Conservation (phyloP, 2,113 vertebrate species). For the Cryptomyrus ogoouensis region DNA sequence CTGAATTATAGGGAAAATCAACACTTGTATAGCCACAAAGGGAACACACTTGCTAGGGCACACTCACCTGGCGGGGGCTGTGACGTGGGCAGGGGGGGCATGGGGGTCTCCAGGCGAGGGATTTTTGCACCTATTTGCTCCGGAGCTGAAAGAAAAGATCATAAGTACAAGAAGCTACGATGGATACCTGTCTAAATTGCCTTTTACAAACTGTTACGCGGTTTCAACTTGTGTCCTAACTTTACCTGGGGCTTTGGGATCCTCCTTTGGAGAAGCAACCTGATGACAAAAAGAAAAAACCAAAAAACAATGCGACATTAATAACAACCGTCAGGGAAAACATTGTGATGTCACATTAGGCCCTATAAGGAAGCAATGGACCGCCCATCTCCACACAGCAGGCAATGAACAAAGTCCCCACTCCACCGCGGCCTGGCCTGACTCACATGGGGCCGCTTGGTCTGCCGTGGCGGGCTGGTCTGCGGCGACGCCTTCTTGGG, state of each 20-base stretch:
- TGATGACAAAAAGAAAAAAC: constrained; percentile 41
- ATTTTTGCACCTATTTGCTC: constrained; percentile 88
- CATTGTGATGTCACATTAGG: not conserved
- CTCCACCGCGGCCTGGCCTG: not conserved
- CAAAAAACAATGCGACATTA: not conserved
- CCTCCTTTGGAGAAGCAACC: constrained; percentile 88
- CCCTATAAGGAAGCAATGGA: not conserved
- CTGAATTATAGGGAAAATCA: not conserved
- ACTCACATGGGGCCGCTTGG: constrained; percentile 82
- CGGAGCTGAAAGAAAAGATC: constrained; percentile 48
- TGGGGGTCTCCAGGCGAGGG: constrained; percentile 80
- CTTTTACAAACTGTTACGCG: not conserved
- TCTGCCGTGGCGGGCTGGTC: constrained; percentile 80
- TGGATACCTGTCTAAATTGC: not conserved
- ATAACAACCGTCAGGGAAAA: not conserved
- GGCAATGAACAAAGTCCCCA: not conserved
- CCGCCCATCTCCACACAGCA: not conserved
- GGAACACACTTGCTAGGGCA: not conserved
- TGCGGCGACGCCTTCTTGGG: constrained; percentile 85
- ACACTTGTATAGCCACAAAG: not conserved
- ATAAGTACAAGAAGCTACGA: not conserved
- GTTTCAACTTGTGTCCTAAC: not conserved
- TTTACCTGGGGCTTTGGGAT: constrained; percentile 81
- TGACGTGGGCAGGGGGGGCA: constrained; percentile 80
- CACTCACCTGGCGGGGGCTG: constrained; percentile 83